phyloP scores from a whole-genome alignment of 2,113 vertebrate genomes.

The Coracopsis vasa region DNA sequence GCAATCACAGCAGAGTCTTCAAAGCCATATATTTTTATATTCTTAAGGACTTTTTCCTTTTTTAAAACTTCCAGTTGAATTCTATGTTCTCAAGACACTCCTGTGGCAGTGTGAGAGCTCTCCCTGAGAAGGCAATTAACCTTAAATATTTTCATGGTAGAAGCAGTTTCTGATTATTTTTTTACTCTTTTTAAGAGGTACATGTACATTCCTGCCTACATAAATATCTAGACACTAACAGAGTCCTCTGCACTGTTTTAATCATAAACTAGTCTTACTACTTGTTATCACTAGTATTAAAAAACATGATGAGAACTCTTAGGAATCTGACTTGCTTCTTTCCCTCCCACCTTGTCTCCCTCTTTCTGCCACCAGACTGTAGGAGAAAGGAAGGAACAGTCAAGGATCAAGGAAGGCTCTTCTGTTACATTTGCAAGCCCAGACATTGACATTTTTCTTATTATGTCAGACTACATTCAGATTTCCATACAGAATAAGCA shows the following conservation, averaged over 20 bases:
- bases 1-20: not conserved
- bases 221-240: not conserved
- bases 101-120: not conserved
- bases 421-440: not conserved
- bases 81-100: not conserved
- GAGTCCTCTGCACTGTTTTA: not conserved
- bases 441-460: not conserved
- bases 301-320: not conserved
- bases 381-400: not conserved
- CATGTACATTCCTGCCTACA: not conserved
- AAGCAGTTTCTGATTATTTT: not conserved
- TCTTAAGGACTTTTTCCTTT: not conserved
- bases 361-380: not conserved
- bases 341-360: not conserved
- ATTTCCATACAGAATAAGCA: not conserved
- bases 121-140: not conserved
- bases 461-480: not conserved
- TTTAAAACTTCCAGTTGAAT: not conserved
- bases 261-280: not conserved
- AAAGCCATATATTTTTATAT: not conserved
- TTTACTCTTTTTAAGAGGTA: not conserved
- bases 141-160: not conserved
- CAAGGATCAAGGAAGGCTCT: not conserved
- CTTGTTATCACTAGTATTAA: not conserved
- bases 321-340: not conserved